These are phyloP conservation scores for Muscicapa striata DNA, from an alignment of 2,797 vertebrate genomes.

Conservation along the genomic window DNA sequence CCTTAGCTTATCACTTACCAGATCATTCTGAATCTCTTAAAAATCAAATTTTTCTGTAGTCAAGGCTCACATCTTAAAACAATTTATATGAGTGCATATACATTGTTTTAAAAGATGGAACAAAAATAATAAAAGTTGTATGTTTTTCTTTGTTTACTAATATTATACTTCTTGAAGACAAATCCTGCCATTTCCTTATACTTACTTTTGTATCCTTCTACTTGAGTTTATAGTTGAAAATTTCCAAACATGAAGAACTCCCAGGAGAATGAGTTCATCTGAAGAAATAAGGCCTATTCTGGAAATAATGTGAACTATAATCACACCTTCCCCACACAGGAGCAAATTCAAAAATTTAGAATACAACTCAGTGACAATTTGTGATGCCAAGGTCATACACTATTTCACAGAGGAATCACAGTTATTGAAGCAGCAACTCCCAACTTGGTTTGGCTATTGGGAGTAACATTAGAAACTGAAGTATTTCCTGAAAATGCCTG, in stretches of 20 bases:
- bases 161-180: neutral
- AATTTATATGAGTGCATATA: neutral
- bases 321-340: neutral
- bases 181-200: neutral
- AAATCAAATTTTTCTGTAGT: neutral
- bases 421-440: neutral
- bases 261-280: neutral
- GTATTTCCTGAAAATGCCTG: neutral
- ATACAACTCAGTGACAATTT: neutral
- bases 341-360: neutral
- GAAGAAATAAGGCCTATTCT: neutral
- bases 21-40: neutral
- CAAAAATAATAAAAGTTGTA: neutral
- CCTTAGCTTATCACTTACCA: neutral
- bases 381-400: neutral
- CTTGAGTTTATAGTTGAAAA: neutral
- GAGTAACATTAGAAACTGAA: neutral
- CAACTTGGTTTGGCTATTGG: neutral
- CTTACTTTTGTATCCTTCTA: neutral
- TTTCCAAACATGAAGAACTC: neutral
- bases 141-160: neutral
- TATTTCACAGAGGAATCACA: neutral
- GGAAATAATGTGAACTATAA: neutral
- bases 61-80: neutral
- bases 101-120: neutral